These are phyloP conservation scores for Protonibea diacanthus DNA, from an alignment of 2,797 vertebrate species.

Conservation along the genomic window DNA sequence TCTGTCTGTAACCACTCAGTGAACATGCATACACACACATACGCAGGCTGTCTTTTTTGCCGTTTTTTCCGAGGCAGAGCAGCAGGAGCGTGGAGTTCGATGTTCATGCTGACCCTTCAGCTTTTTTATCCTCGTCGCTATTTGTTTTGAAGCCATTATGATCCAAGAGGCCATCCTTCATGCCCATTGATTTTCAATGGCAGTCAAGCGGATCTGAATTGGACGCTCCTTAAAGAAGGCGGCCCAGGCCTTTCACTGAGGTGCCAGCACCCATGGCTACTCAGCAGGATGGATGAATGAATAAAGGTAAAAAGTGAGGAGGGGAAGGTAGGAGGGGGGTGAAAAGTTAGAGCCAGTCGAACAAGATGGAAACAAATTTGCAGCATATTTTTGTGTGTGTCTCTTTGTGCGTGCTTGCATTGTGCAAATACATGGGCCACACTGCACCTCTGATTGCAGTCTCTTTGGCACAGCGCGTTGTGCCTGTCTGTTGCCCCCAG, in stretches of 20 bases:
- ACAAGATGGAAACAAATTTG: slow-evolving; percentile 8
- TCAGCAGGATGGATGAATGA: slow-evolving; percentile 2
- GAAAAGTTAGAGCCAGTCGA: not conserved
- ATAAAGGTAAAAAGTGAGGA: not conserved
- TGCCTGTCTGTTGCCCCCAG: slow-evolving; percentile 26
- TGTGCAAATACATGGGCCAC: not conserved
- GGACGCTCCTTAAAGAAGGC: slow-evolving; percentile 8
- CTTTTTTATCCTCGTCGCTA: slow-evolving; percentile 38
- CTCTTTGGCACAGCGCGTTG: slow-evolving; percentile 1
- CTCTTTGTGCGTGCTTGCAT: not conserved
- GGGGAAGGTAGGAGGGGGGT: too few relatives aligned
- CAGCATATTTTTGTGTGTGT: not conserved
- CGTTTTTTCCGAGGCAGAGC: not conserved
- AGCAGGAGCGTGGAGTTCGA: slow-evolving; percentile 22
- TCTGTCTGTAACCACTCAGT: not conserved
- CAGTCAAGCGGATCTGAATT: slow-evolving; percentile 25
- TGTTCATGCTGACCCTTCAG: slow-evolving; percentile 24
- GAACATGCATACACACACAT: not conserved
- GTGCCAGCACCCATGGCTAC: not conserved
- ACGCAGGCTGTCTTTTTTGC: not conserved
- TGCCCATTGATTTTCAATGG: slow-evolving; percentile 47
- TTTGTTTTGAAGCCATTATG: slow-evolving; percentile 56
- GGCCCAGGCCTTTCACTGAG: slow-evolving; percentile 2
- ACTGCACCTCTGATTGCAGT: slow-evolving; percentile 5
- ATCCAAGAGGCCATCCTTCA: slow-evolving; percentile 47